phyloP scores from a whole-genome alignment of 2,888 invertebrate genomes.

The Uloborus plumipes region DNA sequence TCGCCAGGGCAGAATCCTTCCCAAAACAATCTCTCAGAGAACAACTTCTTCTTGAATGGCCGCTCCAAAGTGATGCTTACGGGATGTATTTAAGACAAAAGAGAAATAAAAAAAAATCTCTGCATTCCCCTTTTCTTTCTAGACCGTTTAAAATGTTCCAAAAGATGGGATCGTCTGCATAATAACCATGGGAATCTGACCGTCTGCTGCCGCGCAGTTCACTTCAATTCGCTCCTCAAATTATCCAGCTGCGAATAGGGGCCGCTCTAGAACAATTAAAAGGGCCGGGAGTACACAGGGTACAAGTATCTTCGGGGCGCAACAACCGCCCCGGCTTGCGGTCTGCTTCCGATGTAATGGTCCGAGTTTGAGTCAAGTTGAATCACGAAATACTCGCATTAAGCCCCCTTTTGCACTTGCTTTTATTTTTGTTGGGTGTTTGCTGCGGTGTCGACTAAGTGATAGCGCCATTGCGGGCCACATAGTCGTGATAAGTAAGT shows the following conservation, averaged over 20 bases:
- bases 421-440: slow-evolving; percentile 25
- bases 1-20: too few species aligned
- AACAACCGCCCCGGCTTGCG: slow-evolving; percentile 37
- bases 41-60: too few species aligned
- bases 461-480: slow-evolving; percentile 17
- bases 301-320: slow-evolving; percentile 7
- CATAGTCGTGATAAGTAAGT: neutral
- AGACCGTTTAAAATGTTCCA: slow-evolving; percentile 22
- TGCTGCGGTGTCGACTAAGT: neutral
- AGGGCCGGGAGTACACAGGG: slow-evolving; percentile 23
- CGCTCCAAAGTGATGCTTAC: too few species aligned
- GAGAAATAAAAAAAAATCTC: too few species aligned
- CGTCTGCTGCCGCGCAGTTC: slow-evolving; percentile 29
- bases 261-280: slow-evolving; percentile 46
- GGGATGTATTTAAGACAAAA: too few species aligned
- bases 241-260: slow-evolving; percentile 33
- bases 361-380: slow-evolving; percentile 54
- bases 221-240: slow-evolving; percentile 39
- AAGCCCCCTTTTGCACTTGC: slow-evolving; percentile 42
- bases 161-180: neutral
- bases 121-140: neutral
- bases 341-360: slow-evolving; percentile 44
- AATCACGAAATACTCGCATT: slow-evolving; percentile 54
- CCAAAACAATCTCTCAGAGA: too few species aligned
- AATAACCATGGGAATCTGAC: slow-evolving; percentile 34